Conservation (phyloP, 2,888 invertebrate species). For the Melangyna quadrimaculata region DNA sequence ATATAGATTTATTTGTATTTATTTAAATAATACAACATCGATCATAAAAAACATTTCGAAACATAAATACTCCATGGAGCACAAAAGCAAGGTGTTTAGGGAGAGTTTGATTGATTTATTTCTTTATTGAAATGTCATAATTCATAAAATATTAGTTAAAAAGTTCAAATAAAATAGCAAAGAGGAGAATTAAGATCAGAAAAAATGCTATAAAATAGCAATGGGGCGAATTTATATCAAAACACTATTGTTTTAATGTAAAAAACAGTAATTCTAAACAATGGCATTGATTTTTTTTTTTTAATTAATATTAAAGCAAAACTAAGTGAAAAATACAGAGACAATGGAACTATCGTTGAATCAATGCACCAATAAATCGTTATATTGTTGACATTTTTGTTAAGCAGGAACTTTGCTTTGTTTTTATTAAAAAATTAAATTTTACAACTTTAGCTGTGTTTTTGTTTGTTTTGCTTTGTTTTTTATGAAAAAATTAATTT, state of each 20-base stretch:
- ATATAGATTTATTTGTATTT: neutral
- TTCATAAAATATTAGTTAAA: neutral
- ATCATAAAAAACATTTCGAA: neutral
- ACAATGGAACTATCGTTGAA: neutral
- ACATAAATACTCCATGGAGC: neutral
- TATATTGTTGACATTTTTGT: neutral
- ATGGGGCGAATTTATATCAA: neutral
- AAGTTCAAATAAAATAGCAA: neutral
- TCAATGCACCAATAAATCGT: neutral
- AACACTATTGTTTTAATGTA: neutral
- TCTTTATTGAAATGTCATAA: neutral
- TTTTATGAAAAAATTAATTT: no score
- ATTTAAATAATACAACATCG: neutral
- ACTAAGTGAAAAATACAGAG: neutral
- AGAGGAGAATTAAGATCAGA: neutral
- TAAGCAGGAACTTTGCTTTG: neutral
- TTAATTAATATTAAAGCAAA: neutral
- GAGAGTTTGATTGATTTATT: conserved; percentile 11
- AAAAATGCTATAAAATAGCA: neutral
- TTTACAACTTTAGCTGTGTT: no score
- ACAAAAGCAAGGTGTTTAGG: neutral
- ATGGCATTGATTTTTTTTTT: conserved; percentile 27
- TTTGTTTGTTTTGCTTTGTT: no score
- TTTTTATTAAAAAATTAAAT: neutral
- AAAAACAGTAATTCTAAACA: neutral